Conservation (phyloP, 2,113 vertebrate species). For the Plectropomus leopardus region DNA sequence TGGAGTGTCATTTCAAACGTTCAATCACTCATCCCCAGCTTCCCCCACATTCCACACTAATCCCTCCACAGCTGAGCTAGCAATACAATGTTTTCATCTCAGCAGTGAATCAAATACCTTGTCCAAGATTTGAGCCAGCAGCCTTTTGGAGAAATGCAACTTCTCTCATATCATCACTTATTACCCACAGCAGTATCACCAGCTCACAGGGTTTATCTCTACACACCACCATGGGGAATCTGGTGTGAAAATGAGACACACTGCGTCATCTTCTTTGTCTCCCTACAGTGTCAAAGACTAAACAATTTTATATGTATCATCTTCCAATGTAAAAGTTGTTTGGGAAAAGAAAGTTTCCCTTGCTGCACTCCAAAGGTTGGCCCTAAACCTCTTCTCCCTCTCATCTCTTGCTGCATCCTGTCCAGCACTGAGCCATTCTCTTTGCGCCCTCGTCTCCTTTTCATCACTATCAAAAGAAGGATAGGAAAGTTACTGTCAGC, state of each 20-base stretch:
- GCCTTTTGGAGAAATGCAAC: slow-evolving; percentile 48
- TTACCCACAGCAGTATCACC: slow-evolving; percentile 28
- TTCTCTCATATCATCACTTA: slow-evolving; percentile 40
- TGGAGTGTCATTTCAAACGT: slow-evolving; percentile 33
- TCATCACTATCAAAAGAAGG: slow-evolving; percentile 44
- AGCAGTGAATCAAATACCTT: slow-evolving; percentile 52
- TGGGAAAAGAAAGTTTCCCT: neutral
- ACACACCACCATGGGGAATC: slow-evolving; percentile 29
- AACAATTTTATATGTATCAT: slow-evolving; percentile 24
- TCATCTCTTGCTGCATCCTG: slow-evolving; percentile 21
- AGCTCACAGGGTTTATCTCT: slow-evolving; percentile 41
- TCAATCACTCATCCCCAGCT: slow-evolving; percentile 28
- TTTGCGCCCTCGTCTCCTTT: slow-evolving; percentile 28
- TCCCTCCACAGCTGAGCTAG: slow-evolving; percentile 49
- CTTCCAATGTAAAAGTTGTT: slow-evolving; percentile 11
- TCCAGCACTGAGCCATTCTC: slow-evolving; percentile 24
- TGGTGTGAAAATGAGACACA: slow-evolving; percentile 35
- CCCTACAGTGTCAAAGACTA: neutral
- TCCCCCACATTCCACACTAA: slow-evolving; percentile 38
- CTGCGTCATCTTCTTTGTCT: slow-evolving; percentile 15
- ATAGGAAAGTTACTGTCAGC: slow-evolving; percentile 53
- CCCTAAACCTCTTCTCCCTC: slow-evolving; percentile 7
- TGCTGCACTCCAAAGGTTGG: slow-evolving; percentile 14
- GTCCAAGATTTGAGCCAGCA: slow-evolving; percentile 40
- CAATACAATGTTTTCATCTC: slow-evolving; percentile 44